Base-by-base conservation (phyloP, 2,888 invertebrate genomes). In the Tetramorium bicarinatum region DNA sequence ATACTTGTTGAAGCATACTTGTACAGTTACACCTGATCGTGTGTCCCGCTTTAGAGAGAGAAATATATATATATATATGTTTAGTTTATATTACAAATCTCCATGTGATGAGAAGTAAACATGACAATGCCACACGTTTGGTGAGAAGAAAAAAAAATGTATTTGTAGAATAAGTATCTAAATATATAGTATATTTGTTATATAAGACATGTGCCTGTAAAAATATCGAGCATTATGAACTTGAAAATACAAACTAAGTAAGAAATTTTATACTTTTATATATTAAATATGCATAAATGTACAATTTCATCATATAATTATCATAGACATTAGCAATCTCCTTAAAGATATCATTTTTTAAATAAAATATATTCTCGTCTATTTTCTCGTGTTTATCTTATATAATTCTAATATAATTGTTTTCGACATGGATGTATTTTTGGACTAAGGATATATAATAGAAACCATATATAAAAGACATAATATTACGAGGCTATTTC, bases 191-290 rank as follows among this genome's bases (percentile, higher is more conserved):
- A 82, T 75, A 52, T n/a, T 83, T 87, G 76, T 54, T 54, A 85
- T 54, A 85, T 88, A 77, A 89, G 54, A 82, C 13, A 76, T 66
- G 62, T 86, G 83, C 64, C 80, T 75, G 38, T 89, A 88, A 54
- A 54, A 54, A 71, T 71, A 59, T 85, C 77, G 82, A 85, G 64
- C 87, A 87, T 87, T 72, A 82, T 49, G 84, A 85, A 85, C 44
- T 84, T 83, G 61, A 79, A 77, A 72, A 85, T 47, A 80, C 49
- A 87, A 69, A 83, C 88, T 88, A 88, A 84, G 49, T 87, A 89
- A 87, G 75, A 66, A 86, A 59, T 92, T 92, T 92, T 92, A 91
- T 92, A 92, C 91, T 87, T 91, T 91, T 92, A 87, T 92, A 90
- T 38, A 67, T 87, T 85, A 84, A 62, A 85, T 34, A 67, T n/a